These are phyloP conservation scores for Chrysina gloriosa DNA, from an alignment of 2,888 invertebrate genomes.

Conservation along the genomic window DNA sequence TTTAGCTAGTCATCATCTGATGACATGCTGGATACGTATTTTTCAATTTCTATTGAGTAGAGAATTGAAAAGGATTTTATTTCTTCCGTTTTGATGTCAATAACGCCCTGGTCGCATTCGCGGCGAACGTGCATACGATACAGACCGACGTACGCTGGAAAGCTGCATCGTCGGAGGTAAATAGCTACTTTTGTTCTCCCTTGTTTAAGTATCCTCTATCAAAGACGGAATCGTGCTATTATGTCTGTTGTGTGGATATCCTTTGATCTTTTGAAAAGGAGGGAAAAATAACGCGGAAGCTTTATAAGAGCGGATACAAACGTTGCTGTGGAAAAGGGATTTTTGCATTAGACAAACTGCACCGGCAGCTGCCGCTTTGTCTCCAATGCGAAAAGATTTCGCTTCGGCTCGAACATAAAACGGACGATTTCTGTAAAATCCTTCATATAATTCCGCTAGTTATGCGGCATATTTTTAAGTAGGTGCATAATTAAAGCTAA, in stretches of 20 bases:
- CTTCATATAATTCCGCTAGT: too few relatives aligned
- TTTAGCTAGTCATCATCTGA: too few relatives aligned
- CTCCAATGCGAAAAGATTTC: not conserved
- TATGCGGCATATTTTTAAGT: not conserved
- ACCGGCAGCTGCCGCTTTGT: conserved; percentile 13
- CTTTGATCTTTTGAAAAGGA: conserved; percentile 24
- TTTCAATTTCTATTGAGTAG: too few relatives aligned
- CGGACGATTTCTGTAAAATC: too few relatives aligned
- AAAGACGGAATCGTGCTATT: conserved; percentile 27
- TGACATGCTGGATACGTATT: too few relatives aligned
- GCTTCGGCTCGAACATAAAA: not conserved
- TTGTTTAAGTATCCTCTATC: conserved; percentile 19
- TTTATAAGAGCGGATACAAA: conserved; percentile 6
- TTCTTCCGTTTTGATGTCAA: not conserved
- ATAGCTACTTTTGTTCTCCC: conserved; percentile 20
- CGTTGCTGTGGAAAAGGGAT: not conserved
- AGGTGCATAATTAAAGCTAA: too few relatives aligned
- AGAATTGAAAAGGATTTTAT: too few relatives aligned
- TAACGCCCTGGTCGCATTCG: not conserved
- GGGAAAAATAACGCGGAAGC: not conserved
- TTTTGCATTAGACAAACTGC: conserved; percentile 31
- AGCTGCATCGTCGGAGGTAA: not conserved
- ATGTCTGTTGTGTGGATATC: conserved; percentile 6
- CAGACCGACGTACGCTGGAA: not conserved
- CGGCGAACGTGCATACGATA: not conserved